Evolutionary conservation across 2,797 vertebrate species (phyloP).

Genomic region (Chromobotia macracanthus): DNA sequence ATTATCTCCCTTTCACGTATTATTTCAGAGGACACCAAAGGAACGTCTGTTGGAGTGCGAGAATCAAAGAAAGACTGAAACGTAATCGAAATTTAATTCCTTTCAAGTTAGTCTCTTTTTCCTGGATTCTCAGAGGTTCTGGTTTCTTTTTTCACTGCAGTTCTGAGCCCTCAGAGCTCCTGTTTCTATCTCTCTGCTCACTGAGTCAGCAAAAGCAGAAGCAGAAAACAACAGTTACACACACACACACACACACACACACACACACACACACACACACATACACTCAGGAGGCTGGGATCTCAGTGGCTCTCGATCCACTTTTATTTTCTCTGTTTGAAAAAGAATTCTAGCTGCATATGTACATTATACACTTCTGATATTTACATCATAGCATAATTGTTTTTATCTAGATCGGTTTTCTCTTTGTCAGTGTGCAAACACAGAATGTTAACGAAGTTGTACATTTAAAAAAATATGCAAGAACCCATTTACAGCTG

Average conservation of each 20-base stretch:
- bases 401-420: conserved; percentile 30
- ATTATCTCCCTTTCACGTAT: conserved; percentile 39
- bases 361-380: conserved; percentile 51
- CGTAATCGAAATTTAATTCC: conserved; percentile 46
- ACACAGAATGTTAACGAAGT: conserved; percentile 53
- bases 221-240: conserved; percentile 17
- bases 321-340: conserved; percentile 48
- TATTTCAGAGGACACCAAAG: conserved; percentile 39
- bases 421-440: conserved; percentile 51
- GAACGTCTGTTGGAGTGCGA: conserved; percentile 32
- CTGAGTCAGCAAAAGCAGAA: conserved; percentile 42
- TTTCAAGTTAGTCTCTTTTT: conserved; percentile 7
- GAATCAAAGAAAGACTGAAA: conserved; percentile 46
- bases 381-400: conserved; percentile 55
- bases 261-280: conserved; percentile 13
- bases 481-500: conserved; percentile 13
- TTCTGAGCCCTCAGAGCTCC: conserved; percentile 32
- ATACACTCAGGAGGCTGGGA: conserved; percentile 11
- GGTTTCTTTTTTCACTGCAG: conserved; percentile 25
- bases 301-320: conserved; percentile 23
- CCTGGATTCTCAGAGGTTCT: conserved; percentile 17
- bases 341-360: conserved; percentile 45
- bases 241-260: neutral
- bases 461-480: conserved; percentile 48
- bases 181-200: conserved; percentile 40